phyloP scores from a whole-genome alignment of 2,113 vertebrate genomes.

The Oxygymnocypris stewartii region DNA sequence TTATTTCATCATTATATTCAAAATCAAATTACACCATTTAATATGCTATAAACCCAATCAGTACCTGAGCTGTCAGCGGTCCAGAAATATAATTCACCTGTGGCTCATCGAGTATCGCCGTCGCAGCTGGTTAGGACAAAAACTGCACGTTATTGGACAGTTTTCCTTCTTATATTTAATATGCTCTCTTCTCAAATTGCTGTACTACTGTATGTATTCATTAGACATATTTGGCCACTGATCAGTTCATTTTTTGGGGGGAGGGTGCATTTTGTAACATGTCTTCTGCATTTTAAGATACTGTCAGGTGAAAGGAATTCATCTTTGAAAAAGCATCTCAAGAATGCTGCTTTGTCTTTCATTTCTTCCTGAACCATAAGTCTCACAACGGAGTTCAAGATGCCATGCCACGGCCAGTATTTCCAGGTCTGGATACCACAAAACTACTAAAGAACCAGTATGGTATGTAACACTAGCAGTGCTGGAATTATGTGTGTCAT shows the following conservation, averaged over 20 bases:
- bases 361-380: not conserved
- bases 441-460: not conserved
- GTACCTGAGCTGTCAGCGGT: not conserved
- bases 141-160: not conserved
- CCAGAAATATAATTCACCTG: not conserved
- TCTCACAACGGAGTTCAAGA: not conserved
- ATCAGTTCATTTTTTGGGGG: not conserved
- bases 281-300: not conserved
- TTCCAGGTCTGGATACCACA: not conserved
- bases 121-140: not conserved
- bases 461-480: not conserved
- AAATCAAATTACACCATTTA: not conserved
- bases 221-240: not conserved
- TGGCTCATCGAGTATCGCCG: not conserved
- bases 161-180: not conserved
- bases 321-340: not conserved
- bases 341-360: not conserved
- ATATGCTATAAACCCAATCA: not conserved
- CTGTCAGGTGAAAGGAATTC: not conserved
- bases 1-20: not conserved
- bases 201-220: not conserved
- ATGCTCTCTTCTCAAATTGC: not conserved
- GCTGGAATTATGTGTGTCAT: not conserved
- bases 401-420: not conserved
- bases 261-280: not conserved